phyloP scores from a whole-genome alignment of 1,140 invertebrate species.

The Acyrthosiphon pisum region DNA sequence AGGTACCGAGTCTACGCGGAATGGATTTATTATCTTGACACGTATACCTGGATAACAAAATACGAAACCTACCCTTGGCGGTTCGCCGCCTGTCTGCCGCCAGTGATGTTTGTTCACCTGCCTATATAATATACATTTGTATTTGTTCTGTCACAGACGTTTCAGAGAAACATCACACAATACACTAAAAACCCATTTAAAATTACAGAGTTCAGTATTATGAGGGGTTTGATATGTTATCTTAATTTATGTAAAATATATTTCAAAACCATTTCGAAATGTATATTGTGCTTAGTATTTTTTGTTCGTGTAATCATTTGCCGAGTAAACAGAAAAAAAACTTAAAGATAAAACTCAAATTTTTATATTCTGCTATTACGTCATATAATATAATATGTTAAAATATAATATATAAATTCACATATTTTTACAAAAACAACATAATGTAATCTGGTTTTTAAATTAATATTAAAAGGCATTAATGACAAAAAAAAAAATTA shows the following conservation, averaged over 20 bases:
- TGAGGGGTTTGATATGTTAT: neutral
- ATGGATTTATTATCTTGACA: too few species aligned
- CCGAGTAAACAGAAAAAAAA: too few species aligned
- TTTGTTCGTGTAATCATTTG: too few species aligned
- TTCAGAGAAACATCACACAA: neutral
- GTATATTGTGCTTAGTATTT: neutral
- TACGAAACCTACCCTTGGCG: neutral
- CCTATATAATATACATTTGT: neutral
- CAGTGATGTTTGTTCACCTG: neutral
- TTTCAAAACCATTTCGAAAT: neutral
- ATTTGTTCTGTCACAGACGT: neutral
- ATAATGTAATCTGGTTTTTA: too few species aligned
- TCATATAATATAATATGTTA: too few species aligned
- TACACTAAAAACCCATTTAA: neutral
- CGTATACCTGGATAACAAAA: too few species aligned
- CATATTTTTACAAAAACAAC: too few species aligned
- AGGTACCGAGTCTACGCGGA: neutral
- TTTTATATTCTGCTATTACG: too few species aligned
- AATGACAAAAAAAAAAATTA: too few species aligned
- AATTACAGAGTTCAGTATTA: neutral
- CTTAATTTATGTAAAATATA: neutral
- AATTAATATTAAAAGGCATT: too few species aligned
- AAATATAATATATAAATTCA: too few species aligned
- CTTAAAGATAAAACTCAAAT: too few species aligned
- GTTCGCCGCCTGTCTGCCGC: neutral